Evolutionary conservation across 2,888 invertebrate species (phyloP).

Genomic region (Leistus spinibarbis): DNA sequence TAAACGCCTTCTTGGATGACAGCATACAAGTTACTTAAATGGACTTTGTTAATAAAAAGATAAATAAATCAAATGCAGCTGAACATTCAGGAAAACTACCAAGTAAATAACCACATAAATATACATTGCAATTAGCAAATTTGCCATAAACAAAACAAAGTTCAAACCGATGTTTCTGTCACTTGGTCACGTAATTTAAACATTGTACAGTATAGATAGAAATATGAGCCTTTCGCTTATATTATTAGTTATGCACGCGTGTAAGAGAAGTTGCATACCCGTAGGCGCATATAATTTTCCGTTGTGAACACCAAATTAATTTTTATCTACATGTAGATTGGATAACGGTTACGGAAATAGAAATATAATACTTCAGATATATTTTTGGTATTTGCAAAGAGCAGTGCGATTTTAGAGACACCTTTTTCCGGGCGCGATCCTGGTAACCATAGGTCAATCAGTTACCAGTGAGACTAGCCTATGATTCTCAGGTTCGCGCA

Average conservation of each 20-base stretch:
- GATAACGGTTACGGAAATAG: too few relatives aligned
- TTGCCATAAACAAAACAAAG: too few relatives aligned
- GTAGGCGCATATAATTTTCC: neutral
- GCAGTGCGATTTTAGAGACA: too few relatives aligned
- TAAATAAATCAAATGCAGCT: neutral
- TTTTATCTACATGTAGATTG: too few relatives aligned
- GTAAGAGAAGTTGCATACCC: neutral
- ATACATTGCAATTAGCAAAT: neutral
- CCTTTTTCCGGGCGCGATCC: too few relatives aligned
- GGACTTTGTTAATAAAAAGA: neutral
- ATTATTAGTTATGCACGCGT: neutral
- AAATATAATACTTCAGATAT: too few relatives aligned
- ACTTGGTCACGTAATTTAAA: too few relatives aligned
- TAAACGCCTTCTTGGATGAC: neutral
- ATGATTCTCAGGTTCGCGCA: too few relatives aligned
- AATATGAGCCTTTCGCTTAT: neutral
- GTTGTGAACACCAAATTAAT: neutral
- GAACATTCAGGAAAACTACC: neutral
- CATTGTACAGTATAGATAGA: neutral
- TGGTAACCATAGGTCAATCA: too few relatives aligned
- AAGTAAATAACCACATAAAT: neutral
- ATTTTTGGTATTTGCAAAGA: too few relatives aligned
- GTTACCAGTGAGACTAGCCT: too few relatives aligned
- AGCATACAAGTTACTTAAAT: neutral
- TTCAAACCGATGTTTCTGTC: too few relatives aligned